Percentiles rank a stretch among this genome's conserved stretches.
Conservation (phyloP, 2,113 vertebrate genomes). For the Solenodon paradoxus region DNA sequence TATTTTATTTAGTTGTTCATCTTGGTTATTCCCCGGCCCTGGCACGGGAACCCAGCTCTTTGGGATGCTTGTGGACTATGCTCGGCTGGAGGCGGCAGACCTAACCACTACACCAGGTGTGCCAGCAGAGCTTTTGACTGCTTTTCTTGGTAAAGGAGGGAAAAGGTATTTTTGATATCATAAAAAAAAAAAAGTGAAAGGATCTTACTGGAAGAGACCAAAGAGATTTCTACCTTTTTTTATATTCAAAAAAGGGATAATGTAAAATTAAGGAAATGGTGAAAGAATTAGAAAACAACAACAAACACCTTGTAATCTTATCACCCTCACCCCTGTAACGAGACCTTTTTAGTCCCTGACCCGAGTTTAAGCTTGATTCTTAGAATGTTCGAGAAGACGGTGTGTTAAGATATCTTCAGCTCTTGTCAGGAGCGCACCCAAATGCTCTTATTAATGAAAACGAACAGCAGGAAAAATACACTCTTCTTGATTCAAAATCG, state of each 20-base stretch:
- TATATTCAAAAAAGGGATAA: not conserved
- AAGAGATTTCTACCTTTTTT: not conserved
- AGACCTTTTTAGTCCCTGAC: not conserved
- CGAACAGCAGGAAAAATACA: not conserved
- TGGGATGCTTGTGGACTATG: no score
- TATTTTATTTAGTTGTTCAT: no score
- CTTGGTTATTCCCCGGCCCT: no score
- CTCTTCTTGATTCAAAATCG: not conserved
- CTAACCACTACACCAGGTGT: no score
- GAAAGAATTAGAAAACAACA: not conserved
- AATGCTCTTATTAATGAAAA: not conserved
- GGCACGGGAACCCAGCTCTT: no score
- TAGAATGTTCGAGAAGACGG: not conserved
- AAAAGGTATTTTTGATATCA: not conserved
- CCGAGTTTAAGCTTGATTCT: not conserved
- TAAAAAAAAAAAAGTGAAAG: not conserved
- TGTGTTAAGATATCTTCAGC: no score
- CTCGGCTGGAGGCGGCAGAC: no score
- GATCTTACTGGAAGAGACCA: not conserved
- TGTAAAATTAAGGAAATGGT: not conserved
- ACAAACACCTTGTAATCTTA: not conserved
- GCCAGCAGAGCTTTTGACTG: accelerated
- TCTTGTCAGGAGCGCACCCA: no score
- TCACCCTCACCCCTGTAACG: not conserved
- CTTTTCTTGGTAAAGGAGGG: not conserved